phyloP scores from a whole-genome alignment of 2,113 vertebrate species.

The Boleophthalmus pectinirostris region DNA sequence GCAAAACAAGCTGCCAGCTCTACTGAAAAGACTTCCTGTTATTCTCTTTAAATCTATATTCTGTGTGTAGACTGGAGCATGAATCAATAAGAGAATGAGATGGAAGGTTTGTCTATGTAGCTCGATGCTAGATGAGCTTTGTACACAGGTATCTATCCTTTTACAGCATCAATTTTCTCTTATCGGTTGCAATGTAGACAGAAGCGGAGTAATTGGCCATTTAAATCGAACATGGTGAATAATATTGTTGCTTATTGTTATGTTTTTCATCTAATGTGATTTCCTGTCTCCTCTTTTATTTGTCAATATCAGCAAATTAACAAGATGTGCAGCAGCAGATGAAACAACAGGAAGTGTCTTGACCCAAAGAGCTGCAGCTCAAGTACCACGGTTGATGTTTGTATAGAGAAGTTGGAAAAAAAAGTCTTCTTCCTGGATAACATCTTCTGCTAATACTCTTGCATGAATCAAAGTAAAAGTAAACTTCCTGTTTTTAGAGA shows the following conservation, averaged over 20 bases:
- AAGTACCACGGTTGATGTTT: background rate
- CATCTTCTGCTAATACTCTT: too few relatives aligned
- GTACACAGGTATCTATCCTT: too few relatives aligned
- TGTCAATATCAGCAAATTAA: background rate
- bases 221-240: too few relatives aligned
- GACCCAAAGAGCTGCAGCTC: slow-evolving; percentile 8
- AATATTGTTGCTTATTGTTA: background rate
- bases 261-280: slow-evolving; percentile 6
- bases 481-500: too few relatives aligned
- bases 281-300: background rate
- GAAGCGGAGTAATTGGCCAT: too few relatives aligned
- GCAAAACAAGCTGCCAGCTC: slow-evolving; percentile 1
- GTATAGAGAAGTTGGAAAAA: too few relatives aligned
- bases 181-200: too few relatives aligned
- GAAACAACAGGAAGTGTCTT: slow-evolving; percentile 5
- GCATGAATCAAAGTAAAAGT: too few relatives aligned
- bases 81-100: background rate
- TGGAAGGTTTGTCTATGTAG: background rate
- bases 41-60: slow-evolving; percentile 18
- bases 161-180: too few relatives aligned
- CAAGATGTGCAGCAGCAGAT: background rate
- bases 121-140: background rate
- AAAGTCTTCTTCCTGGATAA: too few relatives aligned
- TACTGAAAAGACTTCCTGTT: slow-evolving; percentile 20
- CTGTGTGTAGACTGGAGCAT: background rate